Base-by-base conservation (phyloP, 2,797 vertebrate genomes). In the Coendou prehensilis region DNA sequence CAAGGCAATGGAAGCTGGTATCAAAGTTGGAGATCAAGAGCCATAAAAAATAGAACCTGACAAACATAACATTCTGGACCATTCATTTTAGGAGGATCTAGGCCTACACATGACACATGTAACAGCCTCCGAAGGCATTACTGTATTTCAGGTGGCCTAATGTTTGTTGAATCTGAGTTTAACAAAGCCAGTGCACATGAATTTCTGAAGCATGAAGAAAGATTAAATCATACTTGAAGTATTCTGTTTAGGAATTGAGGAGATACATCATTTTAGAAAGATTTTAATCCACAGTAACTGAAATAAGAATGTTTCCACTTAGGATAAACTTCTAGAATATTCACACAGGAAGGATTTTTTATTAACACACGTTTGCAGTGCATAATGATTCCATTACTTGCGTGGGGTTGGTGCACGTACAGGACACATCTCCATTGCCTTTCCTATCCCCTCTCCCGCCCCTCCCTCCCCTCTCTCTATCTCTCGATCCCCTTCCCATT, bases 281-380 rank as follows among this genome's bases (percentile, higher is more conserved):
- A 59, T 64, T 92, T 82, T 45, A 79, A 89, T 71, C 11, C 76
- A 69, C 28, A 83, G 5, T 76, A 76, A 76, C 41, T 87, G 50
- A 94, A 90, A 83, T 50, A 50, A 89, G 59, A 87, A 47, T 50
- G 28, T 63, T 88, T 94, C 86, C 57, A 73, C 52, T 92, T 37
- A 63, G 56, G 59, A 52, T 85, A 92, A 92, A 93, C 61, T 90
- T 93, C 37, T 67, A 86, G 86, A 89, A 92, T 7, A 84, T 56
- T 92, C 41, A 78, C 23, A 96, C 5, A 71, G 15, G 89, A 2
- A 83, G 37, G 7, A 64, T 71, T 28, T 79, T 93, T 90, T 89
- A 56, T 87, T 84, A 76, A 45, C 14, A 6, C 14, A 4, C 30
- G 45, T 30, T 30, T 47, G 45, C 45, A 15, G 26, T 3, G 13